phyloP scores from a whole-genome alignment of 2,113 vertebrate species.

The Tragelaphus imberbis region DNA sequence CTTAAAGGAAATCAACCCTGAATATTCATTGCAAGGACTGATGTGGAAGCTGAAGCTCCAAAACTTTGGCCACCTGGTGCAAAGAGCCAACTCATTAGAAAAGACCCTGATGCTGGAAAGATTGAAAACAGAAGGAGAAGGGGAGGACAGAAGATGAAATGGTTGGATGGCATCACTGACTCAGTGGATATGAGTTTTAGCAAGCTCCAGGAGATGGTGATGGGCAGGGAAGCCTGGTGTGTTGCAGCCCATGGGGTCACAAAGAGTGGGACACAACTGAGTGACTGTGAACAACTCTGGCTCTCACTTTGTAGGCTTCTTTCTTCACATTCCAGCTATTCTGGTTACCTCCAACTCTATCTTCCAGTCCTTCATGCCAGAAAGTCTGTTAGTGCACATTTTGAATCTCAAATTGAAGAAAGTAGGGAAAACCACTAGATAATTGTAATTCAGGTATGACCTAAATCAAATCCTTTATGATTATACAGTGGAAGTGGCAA shows the following conservation, averaged over 20 bases:
- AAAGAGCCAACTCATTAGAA: neutral
- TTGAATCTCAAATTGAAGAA: neutral
- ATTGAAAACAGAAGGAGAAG: neutral
- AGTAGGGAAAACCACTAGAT: neutral
- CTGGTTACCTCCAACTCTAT: neutral
- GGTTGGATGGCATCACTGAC: neutral
- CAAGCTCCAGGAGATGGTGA: neutral
- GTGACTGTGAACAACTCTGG: neutral
- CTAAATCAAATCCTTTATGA: neutral
- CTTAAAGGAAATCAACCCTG: neutral
- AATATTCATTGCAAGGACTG: neutral
- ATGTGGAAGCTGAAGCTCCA: neutral
- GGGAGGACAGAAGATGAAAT: neutral
- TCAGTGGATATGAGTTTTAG: neutral
- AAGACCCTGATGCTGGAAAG: neutral
- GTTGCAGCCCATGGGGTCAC: neutral
- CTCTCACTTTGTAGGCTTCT: neutral
- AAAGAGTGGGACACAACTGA: neutral
- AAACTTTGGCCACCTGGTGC: neutral
- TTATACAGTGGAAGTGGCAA: neutral
- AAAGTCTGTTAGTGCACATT: neutral
- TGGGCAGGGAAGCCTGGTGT: neutral
- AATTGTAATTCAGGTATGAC: neutral
- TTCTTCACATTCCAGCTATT: neutral
- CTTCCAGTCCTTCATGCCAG: neutral